Percentiles rank a stretch among this genome's conserved stretches.
phyloP scores from a whole-genome alignment of 2,113 vertebrate genomes.

The Etheostoma spectabile region DNA sequence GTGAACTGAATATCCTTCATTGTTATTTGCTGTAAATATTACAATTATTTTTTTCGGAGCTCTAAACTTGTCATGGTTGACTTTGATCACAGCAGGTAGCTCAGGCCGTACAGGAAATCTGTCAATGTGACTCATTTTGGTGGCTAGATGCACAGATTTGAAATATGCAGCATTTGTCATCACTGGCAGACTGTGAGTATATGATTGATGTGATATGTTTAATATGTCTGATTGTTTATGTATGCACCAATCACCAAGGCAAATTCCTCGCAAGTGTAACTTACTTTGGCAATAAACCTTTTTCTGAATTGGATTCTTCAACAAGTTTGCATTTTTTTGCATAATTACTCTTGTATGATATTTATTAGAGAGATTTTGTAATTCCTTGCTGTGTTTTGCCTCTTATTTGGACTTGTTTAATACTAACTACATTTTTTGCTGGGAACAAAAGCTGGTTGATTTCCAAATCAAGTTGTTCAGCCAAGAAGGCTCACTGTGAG shows the following conservation, averaged over 20 bases:
- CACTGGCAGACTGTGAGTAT: constrained; percentile 20
- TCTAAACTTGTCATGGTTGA: neutral
- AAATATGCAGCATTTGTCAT: constrained; percentile 34
- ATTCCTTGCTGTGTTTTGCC: neutral
- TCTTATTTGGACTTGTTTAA: constrained; percentile 8
- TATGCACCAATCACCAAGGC: too few species aligned
- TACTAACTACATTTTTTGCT: constrained; percentile 11
- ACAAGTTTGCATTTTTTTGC: constrained; percentile 19
- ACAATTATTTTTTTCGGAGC: constrained; percentile 32
- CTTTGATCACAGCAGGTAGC: constrained; percentile 41
- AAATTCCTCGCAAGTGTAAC: too few species aligned
- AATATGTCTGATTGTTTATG: too few species aligned
- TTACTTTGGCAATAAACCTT: too few species aligned
- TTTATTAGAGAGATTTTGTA: constrained; percentile 9
- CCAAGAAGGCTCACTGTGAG: neutral
- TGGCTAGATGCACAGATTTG: constrained; percentile 19
- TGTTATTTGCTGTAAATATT: constrained; percentile 37
- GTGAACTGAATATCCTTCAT: constrained; percentile 31
- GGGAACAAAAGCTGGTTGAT: constrained; percentile 23
- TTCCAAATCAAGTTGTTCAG: constrained; percentile 27
- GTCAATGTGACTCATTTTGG: constrained; percentile 22
- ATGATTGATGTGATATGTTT: too few species aligned
- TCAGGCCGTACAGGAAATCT: constrained; percentile 15
- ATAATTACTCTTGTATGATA: constrained; percentile 8
- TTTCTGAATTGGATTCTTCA: neutral